Percentiles rank a stretch among this genome's conserved stretches.
Conservation (phyloP, 1,140 invertebrate genomes). For the Temnothorax nylanderi region DNA sequence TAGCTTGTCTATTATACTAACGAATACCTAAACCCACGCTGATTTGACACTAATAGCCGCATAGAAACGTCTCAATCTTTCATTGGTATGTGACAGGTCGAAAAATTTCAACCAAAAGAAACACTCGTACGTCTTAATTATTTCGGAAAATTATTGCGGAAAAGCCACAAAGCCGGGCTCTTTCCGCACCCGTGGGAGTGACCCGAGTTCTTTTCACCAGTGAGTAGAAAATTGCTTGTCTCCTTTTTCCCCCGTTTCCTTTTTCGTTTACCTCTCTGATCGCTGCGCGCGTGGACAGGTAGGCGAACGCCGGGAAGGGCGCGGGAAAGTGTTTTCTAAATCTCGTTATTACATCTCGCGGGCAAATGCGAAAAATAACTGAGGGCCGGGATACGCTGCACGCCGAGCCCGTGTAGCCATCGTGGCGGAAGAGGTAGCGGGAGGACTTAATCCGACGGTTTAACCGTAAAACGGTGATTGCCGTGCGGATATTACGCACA, state of each 20-base stretch:
- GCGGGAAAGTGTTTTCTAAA: conserved; percentile 73
- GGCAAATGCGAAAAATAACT: conserved; percentile 74
- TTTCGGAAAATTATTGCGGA: conserved; percentile 76
- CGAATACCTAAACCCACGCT: conserved; percentile 1
- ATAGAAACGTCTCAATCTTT: background rate
- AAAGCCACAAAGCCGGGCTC: conserved; percentile 57
- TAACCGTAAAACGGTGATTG: conserved; percentile 70
- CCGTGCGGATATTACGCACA: conserved; percentile 11
- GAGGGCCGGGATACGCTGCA: conserved; percentile 49
- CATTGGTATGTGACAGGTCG: background rate
- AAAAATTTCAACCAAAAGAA: conserved; percentile 40
- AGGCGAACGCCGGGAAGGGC: conserved; percentile 5
- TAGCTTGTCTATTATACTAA: conserved; percentile 20
- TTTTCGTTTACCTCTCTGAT: conserved; percentile 18
- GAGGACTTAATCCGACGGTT: conserved; percentile 73
- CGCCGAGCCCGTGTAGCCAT: conserved; percentile 35
- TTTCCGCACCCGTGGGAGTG: conserved; percentile 55
- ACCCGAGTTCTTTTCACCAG: conserved; percentile 54
- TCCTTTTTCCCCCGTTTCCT: conserved; percentile 38
- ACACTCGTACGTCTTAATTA: conserved; percentile 73
- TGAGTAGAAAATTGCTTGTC: conserved; percentile 74
- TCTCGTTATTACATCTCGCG: conserved; percentile 77
- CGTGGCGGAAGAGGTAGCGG: conserved; percentile 35
- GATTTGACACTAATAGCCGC: conserved; percentile 31
- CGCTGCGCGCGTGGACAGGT: conserved; percentile 53